Conservation (phyloP, 2,888 invertebrate genomes). For the Tenthredo amoena region DNA sequence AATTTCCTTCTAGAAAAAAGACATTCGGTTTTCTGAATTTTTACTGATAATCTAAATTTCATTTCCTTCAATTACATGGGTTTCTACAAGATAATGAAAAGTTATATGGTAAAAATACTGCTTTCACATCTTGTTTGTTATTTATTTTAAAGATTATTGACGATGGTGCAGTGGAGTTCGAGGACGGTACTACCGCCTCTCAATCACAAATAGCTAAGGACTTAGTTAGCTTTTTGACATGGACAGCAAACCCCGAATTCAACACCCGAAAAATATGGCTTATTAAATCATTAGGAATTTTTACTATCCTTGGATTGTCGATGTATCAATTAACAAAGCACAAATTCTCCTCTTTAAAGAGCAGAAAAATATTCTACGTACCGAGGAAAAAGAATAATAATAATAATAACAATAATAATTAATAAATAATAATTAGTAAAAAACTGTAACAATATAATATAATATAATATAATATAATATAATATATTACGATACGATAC, state of each 20-base stretch:
- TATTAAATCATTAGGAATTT: slow-evolving; percentile 87
- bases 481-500: not conserved
- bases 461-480: not conserved
- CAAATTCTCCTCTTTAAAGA: slow-evolving; percentile 90
- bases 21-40: not conserved
- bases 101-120: not conserved
- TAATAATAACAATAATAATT: not conserved
- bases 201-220: slow-evolving; percentile 98
- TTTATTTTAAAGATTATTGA: slow-evolving; percentile 61
- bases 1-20: no score
- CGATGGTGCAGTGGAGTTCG: slow-evolving; percentile 84
- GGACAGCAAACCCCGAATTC: slow-evolving; percentile 95
- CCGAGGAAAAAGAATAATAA: slow-evolving; percentile 78
- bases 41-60: not conserved
- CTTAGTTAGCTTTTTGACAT: slow-evolving; percentile 93
- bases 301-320: slow-evolving; percentile 82
- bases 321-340: slow-evolving; percentile 89
- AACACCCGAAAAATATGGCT: slow-evolving; percentile 91
- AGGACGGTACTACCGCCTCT: slow-evolving; percentile 94
- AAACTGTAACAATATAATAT: not conserved
- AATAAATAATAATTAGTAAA: no score
- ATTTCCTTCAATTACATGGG: no score
- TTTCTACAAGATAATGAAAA: no score
- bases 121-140: slow-evolving; percentile 20
- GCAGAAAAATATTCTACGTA: slow-evolving; percentile 89